Percentiles rank a stretch among this genome's conserved stretches.
These are phyloP conservation scores for Channa maculata DNA, from an alignment of 2,113 vertebrate species.

Conservation along the genomic window DNA sequence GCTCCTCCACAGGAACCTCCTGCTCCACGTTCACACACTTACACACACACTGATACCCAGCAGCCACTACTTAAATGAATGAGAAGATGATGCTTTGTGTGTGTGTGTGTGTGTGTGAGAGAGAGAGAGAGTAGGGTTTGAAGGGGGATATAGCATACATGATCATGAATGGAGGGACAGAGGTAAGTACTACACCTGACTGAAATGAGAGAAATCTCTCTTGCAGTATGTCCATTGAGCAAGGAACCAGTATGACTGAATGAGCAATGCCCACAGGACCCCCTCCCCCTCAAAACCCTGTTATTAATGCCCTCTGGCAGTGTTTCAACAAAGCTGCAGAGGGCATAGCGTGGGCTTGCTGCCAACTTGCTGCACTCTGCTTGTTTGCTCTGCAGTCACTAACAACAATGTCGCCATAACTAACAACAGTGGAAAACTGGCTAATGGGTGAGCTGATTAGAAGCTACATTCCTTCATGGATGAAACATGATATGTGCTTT, in stretches of 20 bases:
- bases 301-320: conserved; percentile 60
- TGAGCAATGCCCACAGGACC: conserved; percentile 32
- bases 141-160: no score
- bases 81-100: background rate
- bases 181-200: no score
- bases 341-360: conserved; percentile 65
- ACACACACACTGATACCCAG: background rate
- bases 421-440: conserved; percentile 64
- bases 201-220: no score
- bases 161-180: no score
- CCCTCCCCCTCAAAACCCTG: conserved; percentile 13
- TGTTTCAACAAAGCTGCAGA: conserved; percentile 38
- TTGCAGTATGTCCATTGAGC: no score
- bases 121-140: background rate
- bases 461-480: conserved; percentile 55
- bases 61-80: conserved; percentile 1
- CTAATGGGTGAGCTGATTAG: conserved; percentile 66
- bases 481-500: conserved; percentile 55
- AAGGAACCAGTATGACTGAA: background rate
- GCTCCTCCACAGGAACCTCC: background rate
- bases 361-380: conserved; percentile 62
- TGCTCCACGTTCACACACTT: background rate
- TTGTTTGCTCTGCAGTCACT: conserved; percentile 69
- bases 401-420: conserved; percentile 69
- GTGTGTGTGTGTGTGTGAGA: conserved; percentile 10